Conservation (phyloP, 1,140 invertebrate genomes). For the Drosophila mojavensis region DNA sequence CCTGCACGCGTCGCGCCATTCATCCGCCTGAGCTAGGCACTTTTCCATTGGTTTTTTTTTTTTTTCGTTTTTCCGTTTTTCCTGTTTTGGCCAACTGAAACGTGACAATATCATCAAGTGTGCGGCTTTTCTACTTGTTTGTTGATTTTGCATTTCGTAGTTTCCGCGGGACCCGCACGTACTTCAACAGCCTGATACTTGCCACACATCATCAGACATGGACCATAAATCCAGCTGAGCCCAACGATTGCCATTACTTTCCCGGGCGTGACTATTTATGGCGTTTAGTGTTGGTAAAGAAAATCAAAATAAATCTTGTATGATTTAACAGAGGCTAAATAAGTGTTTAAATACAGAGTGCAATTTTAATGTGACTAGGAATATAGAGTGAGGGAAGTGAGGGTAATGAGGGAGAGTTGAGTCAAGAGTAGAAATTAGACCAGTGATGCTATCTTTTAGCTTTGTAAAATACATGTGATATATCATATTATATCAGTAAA, state of each 20-base stretch:
- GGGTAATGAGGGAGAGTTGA: too few relatives aligned
- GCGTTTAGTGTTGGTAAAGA: too few relatives aligned
- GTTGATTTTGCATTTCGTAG: constrained; percentile 64
- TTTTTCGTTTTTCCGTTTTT: not conserved
- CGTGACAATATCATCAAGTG: constrained; percentile 77
- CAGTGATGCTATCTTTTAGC: too few relatives aligned
- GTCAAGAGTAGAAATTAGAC: too few relatives aligned
- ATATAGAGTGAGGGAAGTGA: too few relatives aligned
- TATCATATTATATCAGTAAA: too few relatives aligned
- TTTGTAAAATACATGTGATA: too few relatives aligned
- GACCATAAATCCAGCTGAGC: not conserved
- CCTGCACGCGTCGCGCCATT: not conserved
- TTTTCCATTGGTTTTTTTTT: not conserved
- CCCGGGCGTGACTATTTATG: not conserved
- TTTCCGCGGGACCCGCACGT: constrained; percentile 17
- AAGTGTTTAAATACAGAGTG: too few relatives aligned
- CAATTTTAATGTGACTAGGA: too few relatives aligned
- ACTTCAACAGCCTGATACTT: constrained; percentile 11
- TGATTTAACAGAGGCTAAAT: too few relatives aligned
- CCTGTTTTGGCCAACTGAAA: constrained; percentile 22
- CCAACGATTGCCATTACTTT: not conserved
- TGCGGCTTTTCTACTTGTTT: constrained; percentile 27
- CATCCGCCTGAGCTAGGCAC: not conserved
- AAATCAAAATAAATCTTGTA: too few relatives aligned
- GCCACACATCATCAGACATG: constrained; percentile 18